Percentiles rank a stretch among this genome's conserved stretches.
Evolutionary conservation across 2,113 vertebrate genomes (phyloP).

Genomic region (Saimiri boliviensis): DNA sequence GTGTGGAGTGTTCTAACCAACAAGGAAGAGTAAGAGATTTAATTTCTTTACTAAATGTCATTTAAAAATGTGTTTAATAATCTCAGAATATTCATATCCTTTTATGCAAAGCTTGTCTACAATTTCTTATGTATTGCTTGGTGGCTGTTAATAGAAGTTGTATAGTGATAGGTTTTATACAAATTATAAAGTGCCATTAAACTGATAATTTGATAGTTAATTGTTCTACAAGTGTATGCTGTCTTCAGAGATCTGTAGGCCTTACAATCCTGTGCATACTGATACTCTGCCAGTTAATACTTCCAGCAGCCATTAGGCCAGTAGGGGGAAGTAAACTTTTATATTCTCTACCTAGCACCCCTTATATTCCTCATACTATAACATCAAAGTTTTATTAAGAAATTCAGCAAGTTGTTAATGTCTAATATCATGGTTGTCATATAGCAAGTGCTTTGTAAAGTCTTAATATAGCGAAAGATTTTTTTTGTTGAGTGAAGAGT

Average conservation of each 20-base stretch:
- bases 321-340: neutral
- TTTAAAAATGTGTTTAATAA: constrained; percentile 18
- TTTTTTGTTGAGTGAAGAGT: constrained; percentile 24
- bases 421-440: neutral
- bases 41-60: constrained; percentile 32
- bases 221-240: neutral
- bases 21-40: constrained; percentile 95
- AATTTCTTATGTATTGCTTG: neutral
- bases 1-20: constrained; percentile 97
- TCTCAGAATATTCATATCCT: neutral
- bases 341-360: neutral
- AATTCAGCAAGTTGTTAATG: constrained; percentile 36
- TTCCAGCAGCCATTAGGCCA: neutral
- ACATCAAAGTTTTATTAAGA: neutral
- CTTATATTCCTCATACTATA: neutral
- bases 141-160: neutral
- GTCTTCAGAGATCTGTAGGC: neutral
- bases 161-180: neutral
- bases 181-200: neutral
- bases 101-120: neutral
- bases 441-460: constrained; percentile 18
- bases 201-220: neutral
- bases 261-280: neutral
- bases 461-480: constrained; percentile 40
- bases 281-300: constrained; percentile 5